A percentile compares a stretch with the other conserved stretches of the same genome.
phyloP scores from a whole-genome alignment of 2,113 vertebrate genomes.

The Struthio camelus region DNA sequence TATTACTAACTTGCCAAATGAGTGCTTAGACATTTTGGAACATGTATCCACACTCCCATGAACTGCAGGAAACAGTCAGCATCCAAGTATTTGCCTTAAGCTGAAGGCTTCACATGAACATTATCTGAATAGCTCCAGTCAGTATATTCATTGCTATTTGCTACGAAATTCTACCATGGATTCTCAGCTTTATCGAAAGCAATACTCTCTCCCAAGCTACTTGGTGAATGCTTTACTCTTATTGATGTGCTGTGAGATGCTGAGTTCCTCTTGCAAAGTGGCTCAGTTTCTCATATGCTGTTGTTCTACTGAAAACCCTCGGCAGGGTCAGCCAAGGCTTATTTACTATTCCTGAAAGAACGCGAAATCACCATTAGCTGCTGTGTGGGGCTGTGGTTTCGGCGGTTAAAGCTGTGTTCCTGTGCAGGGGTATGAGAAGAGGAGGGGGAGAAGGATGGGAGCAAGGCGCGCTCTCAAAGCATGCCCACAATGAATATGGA shows the following conservation, averaged over 20 bases:
- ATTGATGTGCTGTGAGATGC: slow-evolving; percentile 32
- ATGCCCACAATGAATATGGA: slow-evolving; percentile 66
- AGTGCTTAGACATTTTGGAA: slow-evolving; percentile 46
- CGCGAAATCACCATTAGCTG: slow-evolving; percentile 41
- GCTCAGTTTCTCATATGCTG: slow-evolving; percentile 11
- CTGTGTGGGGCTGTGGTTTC: background rate
- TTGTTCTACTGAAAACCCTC: slow-evolving; percentile 39
- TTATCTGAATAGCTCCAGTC: background rate
- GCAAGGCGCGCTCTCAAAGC: slow-evolving; percentile 21
- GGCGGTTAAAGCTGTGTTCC: slow-evolving; percentile 42
- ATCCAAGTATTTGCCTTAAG: slow-evolving; percentile 64
- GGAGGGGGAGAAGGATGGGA: slow-evolving; percentile 40
- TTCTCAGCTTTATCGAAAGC: background rate
- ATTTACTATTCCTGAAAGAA: slow-evolving; percentile 30
- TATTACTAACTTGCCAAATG: slow-evolving; percentile 50
- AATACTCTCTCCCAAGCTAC: slow-evolving; percentile 30
- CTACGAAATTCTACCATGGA: slow-evolving; percentile 32
- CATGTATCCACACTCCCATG: slow-evolving; percentile 39
- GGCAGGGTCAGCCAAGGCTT: slow-evolving; percentile 41
- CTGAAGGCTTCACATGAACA: slow-evolving; percentile 44
- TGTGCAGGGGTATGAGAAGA: background rate
- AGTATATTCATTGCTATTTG: slow-evolving; percentile 35
- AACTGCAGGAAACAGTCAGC: slow-evolving; percentile 45
- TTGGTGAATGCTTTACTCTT: slow-evolving; percentile 28
- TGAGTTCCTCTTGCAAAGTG: slow-evolving; percentile 22